These are phyloP conservation scores for Morinoia aosen DNA, from an alignment of 2,888 invertebrate genomes.

Conservation along the genomic window DNA sequence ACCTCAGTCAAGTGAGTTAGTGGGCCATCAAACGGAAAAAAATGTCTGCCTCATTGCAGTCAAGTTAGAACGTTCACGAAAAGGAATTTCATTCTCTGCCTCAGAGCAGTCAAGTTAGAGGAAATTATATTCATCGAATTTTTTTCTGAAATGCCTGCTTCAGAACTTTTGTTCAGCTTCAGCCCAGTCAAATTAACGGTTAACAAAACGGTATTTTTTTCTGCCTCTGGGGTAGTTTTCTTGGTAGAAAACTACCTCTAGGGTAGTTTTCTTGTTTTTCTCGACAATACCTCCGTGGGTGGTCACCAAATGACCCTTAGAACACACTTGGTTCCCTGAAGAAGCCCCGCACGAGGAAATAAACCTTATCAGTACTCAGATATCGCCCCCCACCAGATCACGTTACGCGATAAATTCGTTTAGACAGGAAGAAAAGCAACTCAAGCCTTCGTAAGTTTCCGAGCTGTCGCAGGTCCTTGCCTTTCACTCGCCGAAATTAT, in stretches of 20 bases:
- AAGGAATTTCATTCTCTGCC: no score
- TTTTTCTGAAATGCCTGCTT: no score
- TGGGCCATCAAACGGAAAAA: no score
- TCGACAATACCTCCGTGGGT: not conserved
- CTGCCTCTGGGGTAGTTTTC: not conserved
- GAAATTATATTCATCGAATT: no score
- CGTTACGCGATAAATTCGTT: not conserved
- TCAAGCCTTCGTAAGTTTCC: not conserved
- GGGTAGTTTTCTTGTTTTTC: not conserved
- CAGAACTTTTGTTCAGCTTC: no score
- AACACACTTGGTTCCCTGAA: not conserved
- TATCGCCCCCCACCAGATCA: not conserved
- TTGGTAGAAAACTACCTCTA: no score
- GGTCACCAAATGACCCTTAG: not conserved
- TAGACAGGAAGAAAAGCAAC: not conserved
- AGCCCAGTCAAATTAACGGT: no score
- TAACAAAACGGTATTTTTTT: not conserved
- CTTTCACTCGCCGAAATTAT: not conserved
- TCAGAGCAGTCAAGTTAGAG: no score
- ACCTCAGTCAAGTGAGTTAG: no score
- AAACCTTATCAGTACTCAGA: not conserved
- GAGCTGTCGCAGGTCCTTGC: not conserved
- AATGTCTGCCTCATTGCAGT: no score
- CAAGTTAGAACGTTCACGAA: no score
- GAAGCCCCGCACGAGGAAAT: not conserved